phyloP scores from a whole-genome alignment of 2,888 invertebrate genomes.

The Psylliodes chrysocephalus region DNA sequence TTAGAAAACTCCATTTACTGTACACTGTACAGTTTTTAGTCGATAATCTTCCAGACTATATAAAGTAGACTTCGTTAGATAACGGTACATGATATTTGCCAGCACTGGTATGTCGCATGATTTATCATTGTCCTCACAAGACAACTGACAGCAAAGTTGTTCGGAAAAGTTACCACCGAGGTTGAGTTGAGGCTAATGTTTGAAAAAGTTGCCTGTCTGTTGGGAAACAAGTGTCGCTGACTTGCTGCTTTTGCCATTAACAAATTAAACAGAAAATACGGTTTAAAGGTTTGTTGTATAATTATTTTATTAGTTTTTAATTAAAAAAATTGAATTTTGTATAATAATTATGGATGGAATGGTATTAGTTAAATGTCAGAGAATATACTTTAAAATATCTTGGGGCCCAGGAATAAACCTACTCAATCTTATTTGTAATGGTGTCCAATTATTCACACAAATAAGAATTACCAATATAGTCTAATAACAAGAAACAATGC shows the following conservation, averaged over 20 bases:
- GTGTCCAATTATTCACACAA: no score
- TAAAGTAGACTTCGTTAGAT: background rate
- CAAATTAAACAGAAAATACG: background rate
- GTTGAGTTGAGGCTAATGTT: background rate
- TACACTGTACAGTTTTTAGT: no score
- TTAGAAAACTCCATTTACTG: no score
- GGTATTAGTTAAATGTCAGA: no score
- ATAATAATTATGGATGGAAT: no score
- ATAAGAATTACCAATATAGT: no score
- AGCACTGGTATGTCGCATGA: background rate
- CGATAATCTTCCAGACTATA: background rate
- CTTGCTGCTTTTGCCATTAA: background rate
- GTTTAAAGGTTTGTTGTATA: background rate
- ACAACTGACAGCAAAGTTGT: background rate
- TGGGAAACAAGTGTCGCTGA: background rate
- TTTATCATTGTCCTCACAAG: constrained; percentile 2
- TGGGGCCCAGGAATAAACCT: no score
- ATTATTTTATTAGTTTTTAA: background rate
- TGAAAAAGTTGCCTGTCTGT: background rate
- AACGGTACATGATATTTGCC: background rate
- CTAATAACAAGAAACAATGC: no score
- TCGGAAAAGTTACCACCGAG: background rate
- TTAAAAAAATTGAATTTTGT: no score
- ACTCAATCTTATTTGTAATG: no score
- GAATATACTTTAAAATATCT: no score